Evolutionary conservation across 2,888 invertebrate species (phyloP), one percentile per base, ranked within the genome.

Genomic region (Leptopilina syphax): DNA sequence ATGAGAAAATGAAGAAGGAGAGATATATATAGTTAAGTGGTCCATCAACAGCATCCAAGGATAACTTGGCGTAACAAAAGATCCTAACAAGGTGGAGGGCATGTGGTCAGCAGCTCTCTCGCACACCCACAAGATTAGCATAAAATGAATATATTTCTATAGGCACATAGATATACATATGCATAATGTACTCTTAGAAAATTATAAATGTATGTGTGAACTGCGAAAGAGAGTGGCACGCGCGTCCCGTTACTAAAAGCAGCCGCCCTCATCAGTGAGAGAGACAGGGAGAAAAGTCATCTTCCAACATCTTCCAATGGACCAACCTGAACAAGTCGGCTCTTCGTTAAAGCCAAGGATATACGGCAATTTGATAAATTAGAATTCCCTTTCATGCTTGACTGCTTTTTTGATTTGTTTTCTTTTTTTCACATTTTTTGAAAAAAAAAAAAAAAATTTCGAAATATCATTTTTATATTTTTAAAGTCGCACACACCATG

Each of bases 211-310:
- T 70, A 10, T 80, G 47, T 60, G 65, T 66, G 24, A 77, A 57
- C 68, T 47, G 57, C 50, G 24, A 83, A 60, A 60, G 60, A 83
- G 86, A 85, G 85, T 83, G 88, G 87, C 89, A 88, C 90, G 88
- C 90, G 90, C 89, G 86, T 91, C 91, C 85, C 85, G 88, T 91
- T 91, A 91, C 91, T 89, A 91, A 91, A 91, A 91, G 12, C 10
- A 84, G 87, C 89, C 88, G 88, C 87, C 84, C 85, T 85, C 84
- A 84, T 79, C 50, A 50, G 50, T 9, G 50, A 50, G 50, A 50
- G 10, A 50, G 12, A 50, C 10, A 10, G 12, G 10, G 44, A 83
- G 80, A 80, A 81, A 81, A 77, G 73, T 67, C 66, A 70, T 78
- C 27, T 44, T 44, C 4, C 4, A 34, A 18, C 18, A 18, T 18